A percentile compares a stretch with the other conserved stretches of the same genome.
Conservation (phyloP, 2,888 invertebrate species). For the Strigamia maritima region DNA sequence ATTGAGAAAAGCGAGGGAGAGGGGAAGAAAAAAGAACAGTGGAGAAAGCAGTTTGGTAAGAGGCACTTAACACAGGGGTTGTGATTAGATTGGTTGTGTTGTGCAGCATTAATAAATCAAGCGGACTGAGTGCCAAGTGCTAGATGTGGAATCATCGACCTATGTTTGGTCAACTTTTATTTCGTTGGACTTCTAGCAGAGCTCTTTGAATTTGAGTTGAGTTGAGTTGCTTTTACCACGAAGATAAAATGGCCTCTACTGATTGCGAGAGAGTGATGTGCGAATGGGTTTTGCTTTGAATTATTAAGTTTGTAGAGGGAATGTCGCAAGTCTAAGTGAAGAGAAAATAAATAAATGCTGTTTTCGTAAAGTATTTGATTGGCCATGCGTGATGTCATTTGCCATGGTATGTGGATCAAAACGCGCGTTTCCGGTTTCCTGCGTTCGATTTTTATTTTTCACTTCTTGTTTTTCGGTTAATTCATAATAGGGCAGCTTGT, state of each 20-base stretch:
- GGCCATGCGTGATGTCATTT: not conserved
- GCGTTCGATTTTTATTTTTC: not conserved
- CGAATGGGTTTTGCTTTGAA: not conserved
- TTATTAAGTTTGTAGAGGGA: not conserved
- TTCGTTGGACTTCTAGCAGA: not conserved
- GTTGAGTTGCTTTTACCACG: not conserved
- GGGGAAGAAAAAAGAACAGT: not conserved
- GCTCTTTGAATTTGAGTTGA: not conserved
- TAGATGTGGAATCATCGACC: slow-evolving; percentile 32
- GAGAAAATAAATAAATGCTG: not conserved
- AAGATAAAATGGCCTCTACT: not conserved
- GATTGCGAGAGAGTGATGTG: not conserved
- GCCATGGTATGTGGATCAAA: not conserved
- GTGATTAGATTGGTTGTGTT: slow-evolving; percentile 32
- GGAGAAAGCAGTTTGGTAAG: slow-evolving; percentile 13
- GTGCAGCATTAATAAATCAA: slow-evolving; percentile 34
- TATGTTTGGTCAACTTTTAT: slow-evolving; percentile 16
- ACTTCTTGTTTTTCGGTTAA: not conserved
- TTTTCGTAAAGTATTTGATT: not conserved
- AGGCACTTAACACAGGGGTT: slow-evolving; percentile 32
- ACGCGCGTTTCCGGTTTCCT: not conserved
- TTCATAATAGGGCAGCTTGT: not conserved
- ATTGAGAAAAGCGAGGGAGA: not conserved
- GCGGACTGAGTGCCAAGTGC: slow-evolving; percentile 32
- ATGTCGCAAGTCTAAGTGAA: not conserved